Evolutionary conservation across 1,140 invertebrate species (phyloP).

Genomic region (Leptoteleia sp.): DNA sequence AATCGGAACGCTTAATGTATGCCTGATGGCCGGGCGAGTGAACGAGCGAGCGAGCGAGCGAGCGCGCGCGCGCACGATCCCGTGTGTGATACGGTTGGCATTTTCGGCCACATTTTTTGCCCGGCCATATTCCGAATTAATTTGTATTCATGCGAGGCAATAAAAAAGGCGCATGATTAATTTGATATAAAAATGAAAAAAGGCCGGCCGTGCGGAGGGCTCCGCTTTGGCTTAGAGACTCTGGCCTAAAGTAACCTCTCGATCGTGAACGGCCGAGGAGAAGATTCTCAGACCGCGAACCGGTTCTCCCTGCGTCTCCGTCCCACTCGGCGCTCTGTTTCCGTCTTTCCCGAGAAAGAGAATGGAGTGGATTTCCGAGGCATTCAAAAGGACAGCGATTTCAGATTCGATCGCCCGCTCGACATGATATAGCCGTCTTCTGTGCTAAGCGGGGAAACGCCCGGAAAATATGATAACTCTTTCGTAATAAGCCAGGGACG

Average conservation of each 20-base stretch:
- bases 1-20: conserved; percentile 62
- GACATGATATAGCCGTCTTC: conserved; percentile 31
- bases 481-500: too few species aligned
- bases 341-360: conserved; percentile 42
- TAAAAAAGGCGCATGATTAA: conserved; percentile 65
- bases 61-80: conserved; percentile 42
- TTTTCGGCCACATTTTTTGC: conserved; percentile 57
- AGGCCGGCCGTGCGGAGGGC: conserved; percentile 29
- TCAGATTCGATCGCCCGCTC: conserved; percentile 45
- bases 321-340: conserved; percentile 30
- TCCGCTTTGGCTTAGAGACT: conserved; percentile 75
- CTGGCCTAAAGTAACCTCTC: conserved; percentile 78
- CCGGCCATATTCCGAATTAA: conserved; percentile 60
- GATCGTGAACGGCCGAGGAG: conserved; percentile 68
- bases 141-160: conserved; percentile 65
- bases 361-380: conserved; percentile 41
- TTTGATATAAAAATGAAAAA: conserved; percentile 69
- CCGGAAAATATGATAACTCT: conserved; percentile 12
- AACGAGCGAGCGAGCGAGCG: conserved; percentile 54
- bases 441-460: conserved; percentile 16
- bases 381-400: conserved; percentile 54
- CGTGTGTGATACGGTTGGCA: conserved; percentile 58
- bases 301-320: conserved; percentile 57
- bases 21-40: conserved; percentile 43
- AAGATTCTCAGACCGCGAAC: conserved; percentile 61